These are phyloP conservation scores for Typhlichthys subterraneus DNA, from an alignment of 2,797 vertebrate genomes.

Conservation along the genomic window DNA sequence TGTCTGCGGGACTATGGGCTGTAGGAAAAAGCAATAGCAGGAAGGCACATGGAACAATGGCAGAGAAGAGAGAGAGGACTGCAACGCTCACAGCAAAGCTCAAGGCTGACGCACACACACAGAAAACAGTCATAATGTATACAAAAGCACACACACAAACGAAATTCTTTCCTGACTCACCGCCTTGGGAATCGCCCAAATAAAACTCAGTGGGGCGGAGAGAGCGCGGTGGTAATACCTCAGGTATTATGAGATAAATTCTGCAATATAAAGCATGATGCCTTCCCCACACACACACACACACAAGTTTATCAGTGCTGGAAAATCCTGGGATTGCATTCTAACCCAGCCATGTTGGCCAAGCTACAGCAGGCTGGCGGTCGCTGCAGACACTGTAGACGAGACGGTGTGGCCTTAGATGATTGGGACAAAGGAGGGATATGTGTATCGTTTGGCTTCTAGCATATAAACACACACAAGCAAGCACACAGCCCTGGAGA, in stretches of 20 bases:
- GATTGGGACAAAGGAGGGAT: conserved; percentile 2
- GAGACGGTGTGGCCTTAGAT: not conserved
- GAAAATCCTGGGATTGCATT: conserved; percentile 19
- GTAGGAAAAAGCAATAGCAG: conserved; percentile 2
- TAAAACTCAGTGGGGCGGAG: conserved; percentile 29
- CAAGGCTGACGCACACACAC: not conserved
- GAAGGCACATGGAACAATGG: conserved; percentile 3
- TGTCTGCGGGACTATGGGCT: conserved; percentile 35
- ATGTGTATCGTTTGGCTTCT: conserved; percentile 11
- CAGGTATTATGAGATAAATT: conserved; percentile 13
- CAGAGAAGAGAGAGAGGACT: conserved; percentile 8
- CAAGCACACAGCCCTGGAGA: conserved; percentile 7
- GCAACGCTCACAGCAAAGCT: not conserved
- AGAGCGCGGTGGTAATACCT: conserved; percentile 6
- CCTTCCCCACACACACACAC: conserved; percentile 22
- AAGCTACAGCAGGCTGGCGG: not conserved
- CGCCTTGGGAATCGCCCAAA: conserved; percentile 42
- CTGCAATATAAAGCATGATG: conserved; percentile 6
- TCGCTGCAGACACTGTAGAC: conserved; percentile 16
- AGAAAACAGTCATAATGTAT: not conserved
- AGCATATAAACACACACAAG: conserved; percentile 6
- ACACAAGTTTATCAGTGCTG: conserved; percentile 35
- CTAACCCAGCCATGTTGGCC: not conserved
- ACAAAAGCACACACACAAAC: not conserved
- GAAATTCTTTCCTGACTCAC: conserved; percentile 44